Evolutionary conservation across 2,888 invertebrate species (phyloP), one percentile per base, ranked within the genome.

Genomic region (Drosophila robusta): DNA sequence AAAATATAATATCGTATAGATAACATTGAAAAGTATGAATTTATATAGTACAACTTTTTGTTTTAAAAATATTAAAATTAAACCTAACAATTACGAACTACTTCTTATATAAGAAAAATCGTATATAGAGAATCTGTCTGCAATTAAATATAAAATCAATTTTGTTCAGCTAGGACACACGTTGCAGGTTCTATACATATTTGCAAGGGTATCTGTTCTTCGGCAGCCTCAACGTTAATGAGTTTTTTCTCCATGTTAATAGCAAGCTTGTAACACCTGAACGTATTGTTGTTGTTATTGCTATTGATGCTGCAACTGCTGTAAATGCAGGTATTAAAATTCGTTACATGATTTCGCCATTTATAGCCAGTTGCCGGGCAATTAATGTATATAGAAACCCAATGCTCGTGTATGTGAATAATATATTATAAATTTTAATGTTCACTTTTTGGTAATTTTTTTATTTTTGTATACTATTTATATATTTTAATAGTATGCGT

Each of bases 281-380:
- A 50, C 36, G 32, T 46, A 22, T 34, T 26, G 29, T 39, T 38
- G 32, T 52, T 52, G 12, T 41, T 62, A n/a, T n/a, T 46, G 29
- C 26, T 26, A 18, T 39, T 38, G 32, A 47, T 52, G 12, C 38
- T 62, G 70, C 32, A 57, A 45, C 50, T 46, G 38, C 41, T 65
- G 71, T 73, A 80, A 80, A 73, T 75, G 64, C 69, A 67, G 72
- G 78, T 50, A 80, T 80, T 80, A 75, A 80, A 80, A 80, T 80
- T 63, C 80, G 67, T 62, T 50, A 70, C 80, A 80, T 69, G 80
- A 68, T 78, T 70, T 70, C 46, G 45, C 41, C 50, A 68, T 78
- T 77, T 66, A 12, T 41, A 36, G 24, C 14, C 66, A 46, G 22
- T 57, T 34, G 58, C 45, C 7, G 36, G 18, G 55, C 66, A 77